Conservation (phyloP, 1,140 invertebrate species). For the Wiebesia pumilae region DNA sequence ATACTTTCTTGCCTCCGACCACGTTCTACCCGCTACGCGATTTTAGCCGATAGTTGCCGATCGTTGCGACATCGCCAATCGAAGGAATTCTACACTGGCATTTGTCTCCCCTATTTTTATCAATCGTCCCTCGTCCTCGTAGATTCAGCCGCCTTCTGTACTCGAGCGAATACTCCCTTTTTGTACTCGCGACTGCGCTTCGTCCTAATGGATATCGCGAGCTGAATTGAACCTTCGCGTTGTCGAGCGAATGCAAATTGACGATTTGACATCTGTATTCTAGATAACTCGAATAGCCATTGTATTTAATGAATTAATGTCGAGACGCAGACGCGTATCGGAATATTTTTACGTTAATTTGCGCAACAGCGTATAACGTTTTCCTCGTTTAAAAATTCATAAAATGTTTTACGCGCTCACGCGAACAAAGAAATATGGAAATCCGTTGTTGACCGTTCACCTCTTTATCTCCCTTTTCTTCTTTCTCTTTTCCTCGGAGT, state of each 20-base stretch:
- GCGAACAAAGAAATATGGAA: neutral
- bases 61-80: neutral
- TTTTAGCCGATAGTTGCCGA: too few species aligned
- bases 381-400: too few species aligned
- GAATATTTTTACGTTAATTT: neutral
- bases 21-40: neutral
- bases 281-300: neutral
- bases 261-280: conserved; percentile 5
- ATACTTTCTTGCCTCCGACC: neutral
- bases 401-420: neutral
- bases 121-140: neutral
- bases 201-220: neutral
- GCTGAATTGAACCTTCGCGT: neutral
- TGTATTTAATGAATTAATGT: neutral
- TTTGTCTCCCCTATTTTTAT: neutral
- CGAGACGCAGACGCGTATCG: neutral
- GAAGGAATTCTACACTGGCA: neutral
- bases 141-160: neutral
- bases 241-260: neutral
- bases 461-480: neutral
- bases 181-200: neutral
- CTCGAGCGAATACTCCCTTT: neutral
- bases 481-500: neutral
- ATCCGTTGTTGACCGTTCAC: neutral
- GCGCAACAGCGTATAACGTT: too few species aligned